These are phyloP conservation scores for Ladona fulva DNA, from an alignment of 1,140 invertebrate genomes.

Conservation along the genomic window DNA sequence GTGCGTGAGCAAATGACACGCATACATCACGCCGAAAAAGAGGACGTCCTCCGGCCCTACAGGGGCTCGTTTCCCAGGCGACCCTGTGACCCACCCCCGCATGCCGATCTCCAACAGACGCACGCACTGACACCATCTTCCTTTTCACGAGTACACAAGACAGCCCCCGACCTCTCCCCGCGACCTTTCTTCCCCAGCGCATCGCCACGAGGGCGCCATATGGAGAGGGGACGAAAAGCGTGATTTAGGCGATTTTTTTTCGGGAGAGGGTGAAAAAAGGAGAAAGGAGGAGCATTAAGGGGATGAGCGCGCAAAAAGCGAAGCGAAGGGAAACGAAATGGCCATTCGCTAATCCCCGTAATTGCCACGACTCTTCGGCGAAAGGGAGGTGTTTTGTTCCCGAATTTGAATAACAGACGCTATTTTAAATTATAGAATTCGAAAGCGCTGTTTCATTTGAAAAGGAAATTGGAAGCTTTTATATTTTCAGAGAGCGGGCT, in stretches of 20 bases:
- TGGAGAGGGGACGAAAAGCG: neutral
- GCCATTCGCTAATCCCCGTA: neutral
- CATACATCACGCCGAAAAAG: neutral
- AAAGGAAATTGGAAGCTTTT: too few relatives aligned
- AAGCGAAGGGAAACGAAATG: too few relatives aligned
- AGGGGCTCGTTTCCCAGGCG: too few relatives aligned
- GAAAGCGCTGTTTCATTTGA: too few relatives aligned
- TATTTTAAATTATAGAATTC: too few relatives aligned
- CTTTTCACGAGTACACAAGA: neutral
- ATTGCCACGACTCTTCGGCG: neutral
- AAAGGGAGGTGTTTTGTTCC: too few relatives aligned
- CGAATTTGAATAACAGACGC: too few relatives aligned
- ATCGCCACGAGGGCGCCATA: neutral
- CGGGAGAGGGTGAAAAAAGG: neutral
- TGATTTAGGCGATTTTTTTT: neutral
- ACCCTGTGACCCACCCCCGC: too few relatives aligned
- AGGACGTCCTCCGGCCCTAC: too few relatives aligned
- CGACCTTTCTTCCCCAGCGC: neutral
- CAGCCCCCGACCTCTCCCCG: neutral
- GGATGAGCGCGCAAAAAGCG: neutral
- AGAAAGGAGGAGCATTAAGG: neutral
- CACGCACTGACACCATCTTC: neutral
- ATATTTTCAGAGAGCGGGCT: too few relatives aligned
- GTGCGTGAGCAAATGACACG: constrained; percentile 2
- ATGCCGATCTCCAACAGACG: too few relatives aligned